phyloP scores from a whole-genome alignment of 2,797 vertebrate genomes.

The Enteromius radiatus region DNA sequence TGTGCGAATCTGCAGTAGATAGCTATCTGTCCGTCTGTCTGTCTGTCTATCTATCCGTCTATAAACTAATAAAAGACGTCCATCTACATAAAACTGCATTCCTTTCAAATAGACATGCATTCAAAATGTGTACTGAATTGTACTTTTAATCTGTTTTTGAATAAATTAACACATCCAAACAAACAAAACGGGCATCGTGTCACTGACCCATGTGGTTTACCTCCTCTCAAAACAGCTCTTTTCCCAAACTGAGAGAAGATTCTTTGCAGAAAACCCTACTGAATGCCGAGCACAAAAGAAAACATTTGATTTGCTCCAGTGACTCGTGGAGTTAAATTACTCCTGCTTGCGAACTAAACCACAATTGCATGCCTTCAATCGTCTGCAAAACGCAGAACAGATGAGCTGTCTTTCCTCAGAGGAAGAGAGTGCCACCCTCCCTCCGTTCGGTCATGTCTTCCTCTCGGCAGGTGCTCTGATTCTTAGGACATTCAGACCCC shows the following conservation, averaged over 20 bases:
- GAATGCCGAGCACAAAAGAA: conserved; percentile 52
- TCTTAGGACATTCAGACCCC: conserved; percentile 28
- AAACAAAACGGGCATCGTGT: conserved; percentile 7
- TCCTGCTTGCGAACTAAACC: conserved; percentile 31
- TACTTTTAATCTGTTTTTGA: neutral
- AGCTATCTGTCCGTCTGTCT: neutral
- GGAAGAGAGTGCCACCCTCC: neutral
- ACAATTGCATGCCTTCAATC: conserved; percentile 38
- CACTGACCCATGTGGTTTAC: neutral
- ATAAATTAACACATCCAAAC: neutral
- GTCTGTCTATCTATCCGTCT: neutral
- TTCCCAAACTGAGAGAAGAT: conserved; percentile 1
- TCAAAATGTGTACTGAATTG: neutral
- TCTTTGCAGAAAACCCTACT: conserved; percentile 21
- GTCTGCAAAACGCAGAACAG: conserved; percentile 29
- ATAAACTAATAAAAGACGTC: neutral
- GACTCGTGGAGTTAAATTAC: conserved; percentile 34
- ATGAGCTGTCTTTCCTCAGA: conserved; percentile 33
- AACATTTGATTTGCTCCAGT: conserved; percentile 46
- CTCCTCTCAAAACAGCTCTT: conserved; percentile 14
- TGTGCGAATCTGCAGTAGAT: too few relatives aligned
- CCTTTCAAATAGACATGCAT: neutral
- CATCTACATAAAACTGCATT: neutral
- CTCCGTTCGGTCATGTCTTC: conserved; percentile 10
- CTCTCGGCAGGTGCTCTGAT: conserved; percentile 17